phyloP scores from a whole-genome alignment of 2,113 vertebrate species.

The Origma solitaria region DNA sequence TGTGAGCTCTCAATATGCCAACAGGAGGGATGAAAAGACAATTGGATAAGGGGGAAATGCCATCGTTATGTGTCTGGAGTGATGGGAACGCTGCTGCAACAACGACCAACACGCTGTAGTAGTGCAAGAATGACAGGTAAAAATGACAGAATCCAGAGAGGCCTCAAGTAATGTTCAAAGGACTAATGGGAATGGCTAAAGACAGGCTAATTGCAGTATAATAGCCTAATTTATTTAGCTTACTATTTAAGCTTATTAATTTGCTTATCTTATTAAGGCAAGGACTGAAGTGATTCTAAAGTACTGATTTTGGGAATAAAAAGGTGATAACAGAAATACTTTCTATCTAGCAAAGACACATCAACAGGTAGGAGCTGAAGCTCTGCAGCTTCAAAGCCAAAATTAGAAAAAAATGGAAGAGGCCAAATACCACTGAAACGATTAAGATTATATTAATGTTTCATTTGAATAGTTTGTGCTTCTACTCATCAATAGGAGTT shows the following conservation, averaged over 20 bases:
- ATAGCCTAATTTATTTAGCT: neutral
- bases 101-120: accelerated
- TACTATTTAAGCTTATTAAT: slow-evolving; percentile 2
- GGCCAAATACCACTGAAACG: neutral
- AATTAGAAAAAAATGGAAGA: neutral
- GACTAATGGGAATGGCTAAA: neutral
- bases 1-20: neutral
- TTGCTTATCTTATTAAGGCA: neutral
- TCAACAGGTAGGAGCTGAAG: neutral
- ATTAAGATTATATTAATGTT: neutral
- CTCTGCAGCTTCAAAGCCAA: neutral
- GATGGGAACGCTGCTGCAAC: neutral
- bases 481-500: neutral
- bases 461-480: neutral
- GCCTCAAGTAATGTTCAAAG: neutral
- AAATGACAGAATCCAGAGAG: neutral
- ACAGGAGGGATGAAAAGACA: neutral
- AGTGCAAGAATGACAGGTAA: accelerated
- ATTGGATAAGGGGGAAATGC: neutral
- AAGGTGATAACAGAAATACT: neutral
- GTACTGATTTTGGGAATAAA: neutral
- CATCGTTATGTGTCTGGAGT: neutral
- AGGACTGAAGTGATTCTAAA: neutral
- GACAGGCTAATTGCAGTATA: neutral
- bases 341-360: neutral